Evolutionary conservation across 2,888 invertebrate species (phyloP), one percentile per base, ranked within the genome.

Genomic region (Phortica okadai): DNA sequence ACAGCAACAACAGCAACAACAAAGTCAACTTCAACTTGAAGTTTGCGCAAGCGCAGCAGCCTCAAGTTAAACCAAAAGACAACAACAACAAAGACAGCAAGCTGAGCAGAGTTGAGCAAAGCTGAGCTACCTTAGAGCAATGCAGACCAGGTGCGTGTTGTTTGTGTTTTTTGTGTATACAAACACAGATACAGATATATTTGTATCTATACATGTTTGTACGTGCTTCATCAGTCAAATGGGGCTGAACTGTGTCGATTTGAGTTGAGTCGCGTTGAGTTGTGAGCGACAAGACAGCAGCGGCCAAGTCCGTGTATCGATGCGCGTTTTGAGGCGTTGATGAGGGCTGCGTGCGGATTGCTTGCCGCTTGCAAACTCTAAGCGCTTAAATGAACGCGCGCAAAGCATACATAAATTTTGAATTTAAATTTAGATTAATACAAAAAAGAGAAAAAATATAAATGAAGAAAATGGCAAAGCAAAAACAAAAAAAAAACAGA

Each of bases 401-500:
- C 59, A 25, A 16, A 59, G 58, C 73, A 44, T 73, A 73, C 42
- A 73, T 73, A 73, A 62, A 72, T 73, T 73, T 62, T 14, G 67
- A 74, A 74, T 74, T 74, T 66, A 67, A 74, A 74, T 74, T 74
- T 45, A 74, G 66, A 56, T 74, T 66, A 74, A 74, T 67, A 50
- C 54, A 50, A 62, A 44, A 72, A 21, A 45, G 25, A 14, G 25
- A 16, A 11, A 54, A 8, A 72, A 33, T 8, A 56, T 44, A 14
- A 33, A 56, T 21, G 14, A 72, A 62, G n/a, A 59, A 74, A 50
- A 59, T n/a, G 25, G 45, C n/a, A 50, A 25, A 70, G 42, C 42
- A 42, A 42, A 33, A 66, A n/a, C 50, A 74, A 72, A 25, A 33
- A 25, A 70, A 50, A 21, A 59, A 1, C 0, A 56, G 56, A 56